Evolutionary conservation across 2,113 vertebrate genomes (phyloP).

Genomic region (Pteronura brasiliensis): DNA sequence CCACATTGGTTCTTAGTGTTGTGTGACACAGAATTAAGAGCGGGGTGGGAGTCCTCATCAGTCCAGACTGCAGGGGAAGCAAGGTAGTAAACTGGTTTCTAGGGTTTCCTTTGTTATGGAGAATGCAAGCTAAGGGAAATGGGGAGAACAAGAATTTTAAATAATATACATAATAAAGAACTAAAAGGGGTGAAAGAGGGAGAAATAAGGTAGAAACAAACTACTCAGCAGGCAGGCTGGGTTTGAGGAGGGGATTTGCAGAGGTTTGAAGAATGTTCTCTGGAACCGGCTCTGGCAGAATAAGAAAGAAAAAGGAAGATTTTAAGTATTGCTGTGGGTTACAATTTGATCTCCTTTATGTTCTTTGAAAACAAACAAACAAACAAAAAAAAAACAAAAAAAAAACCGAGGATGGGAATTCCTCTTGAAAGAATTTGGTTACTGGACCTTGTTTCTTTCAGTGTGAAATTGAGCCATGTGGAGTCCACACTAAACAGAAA

Average conservation of each 20-base stretch:
- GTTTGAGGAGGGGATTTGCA: background rate
- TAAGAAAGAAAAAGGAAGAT: background rate
- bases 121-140: background rate
- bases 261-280: background rate
- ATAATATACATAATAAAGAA: background rate
- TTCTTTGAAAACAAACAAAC: background rate
- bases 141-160: background rate
- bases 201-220: background rate
- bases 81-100: background rate
- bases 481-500: background rate
- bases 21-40: background rate
- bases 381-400: background rate
- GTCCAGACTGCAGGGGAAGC: background rate
- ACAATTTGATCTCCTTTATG: background rate
- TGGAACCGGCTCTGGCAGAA: background rate
- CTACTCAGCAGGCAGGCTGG: background rate
- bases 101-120: background rate
- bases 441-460: background rate
- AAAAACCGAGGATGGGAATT: background rate
- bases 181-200: background rate
- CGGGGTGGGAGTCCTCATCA: background rate
- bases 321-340: background rate
- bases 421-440: background rate
- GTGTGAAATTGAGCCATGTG: background rate
- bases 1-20: background rate